A percentile compares a stretch with the other conserved stretches of the same genome.
phyloP scores from a whole-genome alignment of 1,140 invertebrate genomes.

The Argopecten irradians region DNA sequence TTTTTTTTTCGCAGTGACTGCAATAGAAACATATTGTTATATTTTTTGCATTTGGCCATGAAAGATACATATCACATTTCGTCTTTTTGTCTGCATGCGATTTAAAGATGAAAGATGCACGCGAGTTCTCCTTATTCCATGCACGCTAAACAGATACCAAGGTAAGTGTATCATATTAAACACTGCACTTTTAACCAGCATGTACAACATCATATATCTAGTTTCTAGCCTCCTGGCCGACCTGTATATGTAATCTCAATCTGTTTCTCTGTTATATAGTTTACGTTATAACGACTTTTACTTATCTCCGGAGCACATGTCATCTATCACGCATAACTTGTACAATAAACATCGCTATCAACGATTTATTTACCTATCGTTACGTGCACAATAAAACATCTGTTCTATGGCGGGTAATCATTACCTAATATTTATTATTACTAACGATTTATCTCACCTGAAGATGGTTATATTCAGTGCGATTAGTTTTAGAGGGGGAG shows the following conservation, averaged over 20 bases:
- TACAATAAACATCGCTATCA: neutral
- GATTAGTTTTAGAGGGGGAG: neutral
- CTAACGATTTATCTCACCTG: neutral
- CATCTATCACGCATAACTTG: neutral
- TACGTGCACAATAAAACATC: neutral
- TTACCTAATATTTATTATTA: neutral
- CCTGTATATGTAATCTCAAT: neutral
- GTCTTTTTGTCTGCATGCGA: no score
- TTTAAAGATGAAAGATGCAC: no score
- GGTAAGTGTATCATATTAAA: no score
- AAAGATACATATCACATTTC: no score
- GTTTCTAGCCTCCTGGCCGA: no score
- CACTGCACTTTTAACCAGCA: no score
- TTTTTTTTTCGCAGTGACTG: no score
- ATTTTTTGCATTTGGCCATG: no score
- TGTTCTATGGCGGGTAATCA: neutral
- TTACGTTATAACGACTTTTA: neutral
- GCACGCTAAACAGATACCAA: no score
- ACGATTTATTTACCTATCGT: neutral
- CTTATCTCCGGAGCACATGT: neutral
- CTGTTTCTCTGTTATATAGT: neutral
- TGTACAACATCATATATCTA: no score
- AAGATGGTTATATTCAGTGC: neutral
- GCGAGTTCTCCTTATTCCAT: no score
- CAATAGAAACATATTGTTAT: no score